A percentile compares a stretch with the other conserved stretches of the same genome.
Evolutionary conservation across 2,113 vertebrate genomes (phyloP).

Genomic region (Indicator maculatus): DNA sequence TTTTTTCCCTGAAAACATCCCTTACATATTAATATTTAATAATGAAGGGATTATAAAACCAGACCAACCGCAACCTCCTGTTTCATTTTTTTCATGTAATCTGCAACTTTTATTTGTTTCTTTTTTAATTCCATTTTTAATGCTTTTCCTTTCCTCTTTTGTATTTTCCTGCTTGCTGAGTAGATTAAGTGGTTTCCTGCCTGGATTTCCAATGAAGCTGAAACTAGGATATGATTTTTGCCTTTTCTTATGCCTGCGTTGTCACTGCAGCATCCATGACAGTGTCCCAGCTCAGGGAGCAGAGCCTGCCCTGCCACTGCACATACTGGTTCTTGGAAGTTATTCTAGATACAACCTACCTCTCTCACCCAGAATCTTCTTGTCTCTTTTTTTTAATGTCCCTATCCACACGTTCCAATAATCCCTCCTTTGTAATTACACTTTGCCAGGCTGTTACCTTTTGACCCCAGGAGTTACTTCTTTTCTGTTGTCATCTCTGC

Average conservation of each 20-base stretch:
- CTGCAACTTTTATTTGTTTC: background rate
- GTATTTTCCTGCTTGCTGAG: background rate
- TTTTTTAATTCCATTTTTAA: background rate
- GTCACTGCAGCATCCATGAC: background rate
- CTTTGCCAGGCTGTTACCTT: background rate
- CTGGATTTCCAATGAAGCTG: background rate
- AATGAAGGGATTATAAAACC: background rate
- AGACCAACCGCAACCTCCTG: background rate
- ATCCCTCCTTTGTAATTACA: background rate
- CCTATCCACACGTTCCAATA: background rate
- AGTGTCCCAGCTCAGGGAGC: background rate
- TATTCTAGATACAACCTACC: background rate
- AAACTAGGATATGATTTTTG: slow-evolving; percentile 19
- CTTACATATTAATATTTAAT: slow-evolving; percentile 25
- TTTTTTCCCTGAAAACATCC: slow-evolving; percentile 21
- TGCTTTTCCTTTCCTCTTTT: background rate
- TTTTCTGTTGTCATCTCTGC: background rate
- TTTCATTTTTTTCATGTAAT: background rate
- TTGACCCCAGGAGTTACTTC: background rate
- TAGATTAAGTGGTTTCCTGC: background rate
- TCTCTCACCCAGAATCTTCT: background rate
- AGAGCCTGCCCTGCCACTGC: background rate
- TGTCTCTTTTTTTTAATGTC: background rate
- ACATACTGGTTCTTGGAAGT: background rate
- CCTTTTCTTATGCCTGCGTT: background rate